These are phyloP conservation scores for Fistularia tabacaria DNA, from an alignment of 2,797 vertebrate genomes.

Conservation along the genomic window DNA sequence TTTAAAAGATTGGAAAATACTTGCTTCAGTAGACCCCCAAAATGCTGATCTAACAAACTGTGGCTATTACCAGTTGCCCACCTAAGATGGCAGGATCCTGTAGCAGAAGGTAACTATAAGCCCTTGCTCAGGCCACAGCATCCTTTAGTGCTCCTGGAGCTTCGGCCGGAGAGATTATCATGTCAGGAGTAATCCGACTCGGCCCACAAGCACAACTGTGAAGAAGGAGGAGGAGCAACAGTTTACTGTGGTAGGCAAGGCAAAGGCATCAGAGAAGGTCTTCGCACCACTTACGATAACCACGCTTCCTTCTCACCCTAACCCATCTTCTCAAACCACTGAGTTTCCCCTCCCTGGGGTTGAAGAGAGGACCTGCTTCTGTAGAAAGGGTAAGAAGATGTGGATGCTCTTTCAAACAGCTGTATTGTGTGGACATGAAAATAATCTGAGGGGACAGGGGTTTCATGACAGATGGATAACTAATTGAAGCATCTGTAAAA, in stretches of 20 bases:
- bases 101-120: slow-evolving; percentile 73
- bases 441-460: slow-evolving; percentile 3
- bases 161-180: slow-evolving; percentile 74
- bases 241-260: slow-evolving; percentile 58
- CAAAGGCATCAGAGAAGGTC: slow-evolving; percentile 67
- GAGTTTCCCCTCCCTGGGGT: slow-evolving; percentile 32
- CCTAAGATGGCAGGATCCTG: slow-evolving; percentile 64
- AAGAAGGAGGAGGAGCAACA: slow-evolving; percentile 72
- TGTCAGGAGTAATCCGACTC: slow-evolving; percentile 75
- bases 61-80: slow-evolving; percentile 49
- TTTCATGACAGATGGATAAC: slow-evolving; percentile 33
- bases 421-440: slow-evolving; percentile 8
- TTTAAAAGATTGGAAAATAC: slow-evolving; percentile 59
- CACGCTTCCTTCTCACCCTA: slow-evolving; percentile 57
- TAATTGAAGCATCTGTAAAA: slow-evolving; percentile 43
- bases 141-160: slow-evolving; percentile 69
- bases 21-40: slow-evolving; percentile 32
- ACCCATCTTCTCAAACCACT: slow-evolving; percentile 54
- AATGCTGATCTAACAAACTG: slow-evolving; percentile 41
- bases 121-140: slow-evolving; percentile 68
- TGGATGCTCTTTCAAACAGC: slow-evolving; percentile 17
- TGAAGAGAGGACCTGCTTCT: slow-evolving; percentile 49
- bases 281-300: slow-evolving; percentile 60
- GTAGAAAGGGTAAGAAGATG: slow-evolving; percentile 50
- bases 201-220: slow-evolving; percentile 69